These are phyloP conservation scores for Selene dorsalis DNA, from an alignment of 2,797 vertebrate species.

Conservation along the genomic window DNA sequence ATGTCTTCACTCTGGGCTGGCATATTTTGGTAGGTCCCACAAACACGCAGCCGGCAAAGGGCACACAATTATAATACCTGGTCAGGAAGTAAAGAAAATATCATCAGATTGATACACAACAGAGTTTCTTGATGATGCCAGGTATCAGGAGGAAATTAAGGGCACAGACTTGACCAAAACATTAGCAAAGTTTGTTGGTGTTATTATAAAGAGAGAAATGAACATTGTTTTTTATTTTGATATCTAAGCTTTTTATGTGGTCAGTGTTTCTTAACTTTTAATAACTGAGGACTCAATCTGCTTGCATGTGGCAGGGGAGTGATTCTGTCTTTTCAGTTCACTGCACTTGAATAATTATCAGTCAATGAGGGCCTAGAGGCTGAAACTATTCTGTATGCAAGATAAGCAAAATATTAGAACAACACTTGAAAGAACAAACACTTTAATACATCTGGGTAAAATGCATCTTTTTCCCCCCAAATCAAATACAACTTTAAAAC, in stretches of 20 bases:
- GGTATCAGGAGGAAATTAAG: no score
- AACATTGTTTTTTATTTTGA: neutral
- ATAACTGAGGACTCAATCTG: no score
- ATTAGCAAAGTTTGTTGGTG: neutral
- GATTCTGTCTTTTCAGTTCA: neutral
- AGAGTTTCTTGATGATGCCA: neutral
- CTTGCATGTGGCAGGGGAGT: neutral
- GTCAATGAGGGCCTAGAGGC: neutral
- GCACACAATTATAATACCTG: constrained; percentile 98
- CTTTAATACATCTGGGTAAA: neutral
- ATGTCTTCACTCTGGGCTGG: constrained; percentile 93
- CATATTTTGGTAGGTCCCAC: constrained; percentile 87
- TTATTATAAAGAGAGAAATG: no score
- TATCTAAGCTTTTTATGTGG: neutral
- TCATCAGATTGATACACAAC: neutral
- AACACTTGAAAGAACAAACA: neutral
- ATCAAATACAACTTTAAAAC: neutral
- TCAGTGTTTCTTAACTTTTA: neutral
- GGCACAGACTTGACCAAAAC: neutral
- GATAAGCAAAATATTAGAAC: neutral
- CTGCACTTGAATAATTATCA: neutral
- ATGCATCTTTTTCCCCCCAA: neutral
- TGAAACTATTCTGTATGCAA: neutral
- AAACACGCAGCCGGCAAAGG: constrained; percentile 91
- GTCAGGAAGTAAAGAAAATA: neutral